Evolutionary conservation across 2,888 invertebrate genomes (phyloP).

Genomic region (Eurytoma adleriae): DNA sequence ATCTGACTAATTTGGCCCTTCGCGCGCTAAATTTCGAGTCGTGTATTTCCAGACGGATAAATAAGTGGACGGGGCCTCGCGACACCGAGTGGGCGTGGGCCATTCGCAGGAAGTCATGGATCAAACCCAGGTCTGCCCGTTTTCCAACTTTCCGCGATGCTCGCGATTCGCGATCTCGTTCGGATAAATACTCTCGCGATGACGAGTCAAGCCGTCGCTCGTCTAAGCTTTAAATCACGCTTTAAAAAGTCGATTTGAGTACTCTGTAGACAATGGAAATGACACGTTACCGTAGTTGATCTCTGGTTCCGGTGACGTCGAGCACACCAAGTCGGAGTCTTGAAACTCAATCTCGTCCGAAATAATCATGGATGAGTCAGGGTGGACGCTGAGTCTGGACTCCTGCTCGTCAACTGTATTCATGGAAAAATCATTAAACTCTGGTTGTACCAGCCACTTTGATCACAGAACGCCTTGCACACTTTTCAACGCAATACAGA

Average conservation of each 20-base stretch:
- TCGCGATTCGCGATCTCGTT: neutral
- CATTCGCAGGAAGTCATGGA: constrained; percentile 73
- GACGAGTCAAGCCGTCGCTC: neutral
- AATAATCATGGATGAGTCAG: constrained; percentile 70
- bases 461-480: too few relatives aligned
- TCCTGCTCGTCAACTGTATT: constrained; percentile 64
- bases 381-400: constrained; percentile 63
- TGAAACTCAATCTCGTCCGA: constrained; percentile 68
- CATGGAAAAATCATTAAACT: constrained; percentile 5
- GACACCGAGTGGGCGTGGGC: constrained; percentile 73
- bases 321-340: constrained; percentile 67
- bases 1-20: neutral
- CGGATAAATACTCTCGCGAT: too few relatives aligned
- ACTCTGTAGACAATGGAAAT: neutral
- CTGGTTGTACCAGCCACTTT: too few relatives aligned
- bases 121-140: constrained; percentile 67
- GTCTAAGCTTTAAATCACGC: neutral
- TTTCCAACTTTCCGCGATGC: constrained; percentile 47
- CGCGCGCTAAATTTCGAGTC: constrained; percentile 8
- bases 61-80: constrained; percentile 62
- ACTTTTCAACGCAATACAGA: too few relatives aligned
- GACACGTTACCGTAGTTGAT: constrained; percentile 67
- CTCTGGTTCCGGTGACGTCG: constrained; percentile 70
- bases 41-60: constrained; percentile 64
- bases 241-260: neutral